Conservation (phyloP, 2,888 invertebrate species). For the Hofmannophila pseudospretella region DNA sequence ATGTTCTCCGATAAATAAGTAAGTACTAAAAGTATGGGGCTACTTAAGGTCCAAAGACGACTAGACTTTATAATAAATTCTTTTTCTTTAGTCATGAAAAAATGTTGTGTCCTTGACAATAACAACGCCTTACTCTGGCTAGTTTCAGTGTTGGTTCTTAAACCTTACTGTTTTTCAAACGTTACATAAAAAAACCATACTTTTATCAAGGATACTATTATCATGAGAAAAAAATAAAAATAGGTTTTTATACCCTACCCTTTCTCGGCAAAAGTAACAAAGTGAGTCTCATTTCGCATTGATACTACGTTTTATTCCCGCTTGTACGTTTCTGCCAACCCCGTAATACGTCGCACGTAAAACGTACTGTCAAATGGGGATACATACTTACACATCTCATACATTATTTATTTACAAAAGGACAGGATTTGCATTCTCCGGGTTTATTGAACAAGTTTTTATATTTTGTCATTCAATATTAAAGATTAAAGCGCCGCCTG, state of each 20-base stretch:
- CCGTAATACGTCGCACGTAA: conserved; percentile 1
- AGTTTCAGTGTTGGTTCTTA: too few relatives aligned
- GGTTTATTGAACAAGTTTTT: conserved; percentile 63
- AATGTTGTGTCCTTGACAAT: too few relatives aligned
- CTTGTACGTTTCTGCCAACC: conserved; percentile 5
- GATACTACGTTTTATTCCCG: conserved; percentile 7
- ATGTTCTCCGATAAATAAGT: too few relatives aligned
- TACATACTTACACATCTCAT: conserved; percentile 27
- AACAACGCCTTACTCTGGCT: too few relatives aligned
- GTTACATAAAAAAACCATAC: too few relatives aligned
- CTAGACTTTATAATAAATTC: too few relatives aligned
- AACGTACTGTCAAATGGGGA: conserved; percentile 11
- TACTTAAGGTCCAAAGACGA: too few relatives aligned
- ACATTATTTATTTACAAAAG: conserved; percentile 56
- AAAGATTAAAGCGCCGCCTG: conserved; percentile 37
- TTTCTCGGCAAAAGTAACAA: background rate
- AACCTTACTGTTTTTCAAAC: too few relatives aligned
- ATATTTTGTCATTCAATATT: conserved; percentile 62
- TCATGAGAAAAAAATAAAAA: background rate
- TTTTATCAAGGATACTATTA: too few relatives aligned
- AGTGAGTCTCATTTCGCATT: background rate
- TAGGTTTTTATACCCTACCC: too few relatives aligned
- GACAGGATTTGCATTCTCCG: conserved; percentile 55
- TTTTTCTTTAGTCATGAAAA: too few relatives aligned
- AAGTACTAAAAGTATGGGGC: too few relatives aligned